Base-by-base conservation (phyloP, 2,113 vertebrate genomes). In the Nothobranchius kuhntae region DNA sequence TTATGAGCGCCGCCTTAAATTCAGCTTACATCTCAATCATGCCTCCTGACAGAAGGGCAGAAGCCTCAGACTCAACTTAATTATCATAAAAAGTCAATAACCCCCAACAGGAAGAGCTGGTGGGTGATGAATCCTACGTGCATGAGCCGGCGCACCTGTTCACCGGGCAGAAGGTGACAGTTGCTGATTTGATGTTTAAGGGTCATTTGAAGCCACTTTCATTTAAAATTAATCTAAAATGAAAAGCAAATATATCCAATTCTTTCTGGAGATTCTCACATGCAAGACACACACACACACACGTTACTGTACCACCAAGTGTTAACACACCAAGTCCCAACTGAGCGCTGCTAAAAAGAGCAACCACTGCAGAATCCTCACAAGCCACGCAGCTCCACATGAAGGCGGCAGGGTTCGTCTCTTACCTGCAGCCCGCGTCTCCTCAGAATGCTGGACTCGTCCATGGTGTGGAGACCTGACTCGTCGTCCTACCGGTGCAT, bases 381-480 rank as follows among this genome's bases (percentile, higher is more conserved):
- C 51, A 65, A 53, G 62, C 52, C 45, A 46, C 9, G 38, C 63
- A 52, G 2, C 24, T 17, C 17, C 15, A 13, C 45, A 57, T 10
- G 35, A 56, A 58, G 21, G 13, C 54, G 1, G 42, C 51, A 9
- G 13, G 6, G 2, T 46, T 54, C n/a, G 63, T 70, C 36, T 80
- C 94, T 89, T 95, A 98, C 96, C 96, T 97, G 96, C 92, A 97
- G 93, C 90, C 96, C 96, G 71, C 95, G 92, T 63, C 96, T 91
- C 80, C 96, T 94, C 86, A 98, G 93, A 89, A 97, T 95, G 91
- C 95, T 96, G 73, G 95, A 94, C 93, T 96, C 95, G 68, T 98
- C 96, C 96, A 98, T 97, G 79, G 84, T 90, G 78, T 78, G 65
- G 78, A 89, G 84, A 64, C 47, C 73, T 80, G 79, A 82, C 85